A percentile compares a stretch with the other conserved stretches of the same genome.
Evolutionary conservation across 2,888 invertebrate species (phyloP).

Genomic region (Ptilodon capucinus): DNA sequence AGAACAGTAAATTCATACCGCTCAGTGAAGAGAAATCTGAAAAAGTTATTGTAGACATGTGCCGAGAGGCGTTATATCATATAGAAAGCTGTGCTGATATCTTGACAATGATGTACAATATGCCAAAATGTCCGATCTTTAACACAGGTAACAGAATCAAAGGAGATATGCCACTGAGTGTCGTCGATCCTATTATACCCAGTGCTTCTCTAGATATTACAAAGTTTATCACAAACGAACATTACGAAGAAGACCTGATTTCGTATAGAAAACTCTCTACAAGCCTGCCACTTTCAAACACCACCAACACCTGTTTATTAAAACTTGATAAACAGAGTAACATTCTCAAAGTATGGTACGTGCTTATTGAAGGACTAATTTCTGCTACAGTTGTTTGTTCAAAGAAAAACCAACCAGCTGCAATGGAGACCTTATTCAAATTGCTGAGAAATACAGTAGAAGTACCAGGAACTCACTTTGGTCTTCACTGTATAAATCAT

Average conservation of each 20-base stretch:
- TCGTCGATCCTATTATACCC: slow-evolving; percentile 93
- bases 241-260: slow-evolving; percentile 86
- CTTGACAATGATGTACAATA: slow-evolving; percentile 94
- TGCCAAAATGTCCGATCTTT: slow-evolving; percentile 97
- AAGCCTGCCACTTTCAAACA: slow-evolving; percentile 71
- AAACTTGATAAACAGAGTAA: slow-evolving; percentile 91
- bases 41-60: slow-evolving; percentile 82
- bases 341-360: slow-evolving; percentile 94
- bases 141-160: slow-evolving; percentile 93
- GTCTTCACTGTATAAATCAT: slow-evolving; percentile 95
- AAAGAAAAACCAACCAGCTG: slow-evolving; percentile 93
- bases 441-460: slow-evolving; percentile 89
- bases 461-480: slow-evolving; percentile 94
- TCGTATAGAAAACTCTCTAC: slow-evolving; percentile 84
- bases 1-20: slow-evolving; percentile 76
- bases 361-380: slow-evolving; percentile 93
- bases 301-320: slow-evolving; percentile 80
- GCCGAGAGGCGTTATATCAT: slow-evolving; percentile 91
- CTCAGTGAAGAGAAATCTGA: slow-evolving; percentile 74
- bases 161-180: slow-evolving; percentile 88
- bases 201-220: slow-evolving; percentile 86
- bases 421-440: slow-evolving; percentile 94
- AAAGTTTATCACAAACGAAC: slow-evolving; percentile 86
- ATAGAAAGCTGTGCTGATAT: slow-evolving; percentile 94
- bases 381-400: slow-evolving; percentile 92